phyloP scores from a whole-genome alignment of 2,888 invertebrate genomes.

The Salpingus planirostris region DNA sequence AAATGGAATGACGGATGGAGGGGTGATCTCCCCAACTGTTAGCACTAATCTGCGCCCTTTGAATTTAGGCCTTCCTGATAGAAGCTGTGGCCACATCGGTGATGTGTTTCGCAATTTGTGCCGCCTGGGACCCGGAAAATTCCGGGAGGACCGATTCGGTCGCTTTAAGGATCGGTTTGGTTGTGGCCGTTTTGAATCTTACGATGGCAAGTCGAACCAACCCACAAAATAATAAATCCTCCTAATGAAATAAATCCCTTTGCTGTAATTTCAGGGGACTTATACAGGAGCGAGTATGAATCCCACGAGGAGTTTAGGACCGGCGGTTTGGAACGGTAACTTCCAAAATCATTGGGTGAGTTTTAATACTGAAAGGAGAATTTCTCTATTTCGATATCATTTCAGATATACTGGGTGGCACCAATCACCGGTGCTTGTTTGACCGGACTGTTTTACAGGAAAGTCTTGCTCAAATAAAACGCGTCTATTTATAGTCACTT shows the following conservation, averaged over 20 bases:
- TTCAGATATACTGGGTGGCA: conserved; percentile 36
- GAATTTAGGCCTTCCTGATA: conserved; percentile 48
- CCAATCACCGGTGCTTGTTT: conserved; percentile 30
- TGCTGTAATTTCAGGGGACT: conserved; percentile 37
- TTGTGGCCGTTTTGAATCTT: conserved; percentile 54
- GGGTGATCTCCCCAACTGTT: no score
- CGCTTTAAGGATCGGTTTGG: conserved; percentile 58
- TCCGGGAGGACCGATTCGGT: conserved; percentile 52
- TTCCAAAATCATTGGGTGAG: conserved; percentile 63
- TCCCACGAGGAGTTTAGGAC: conserved; percentile 59
- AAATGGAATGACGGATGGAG: not conserved
- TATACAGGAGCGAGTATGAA: conserved; percentile 63
- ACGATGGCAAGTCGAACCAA: conserved; percentile 50
- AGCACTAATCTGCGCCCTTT: no score
- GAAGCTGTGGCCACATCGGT: conserved; percentile 57
- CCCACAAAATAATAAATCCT: not conserved
- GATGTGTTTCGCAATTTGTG: conserved; percentile 56
- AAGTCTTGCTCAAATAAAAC: conserved; percentile 15
- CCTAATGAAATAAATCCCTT: no score
- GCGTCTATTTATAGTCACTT: no score
- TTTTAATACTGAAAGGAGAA: no score
- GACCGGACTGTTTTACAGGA: conserved; percentile 26
- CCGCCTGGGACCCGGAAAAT: conserved; percentile 63
- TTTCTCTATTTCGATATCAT: conserved; percentile 19
- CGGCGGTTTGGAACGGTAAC: conserved; percentile 58